These are phyloP conservation scores for Amazona vittata DNA, from an alignment of 2,113 vertebrate genomes.

Conservation along the genomic window DNA sequence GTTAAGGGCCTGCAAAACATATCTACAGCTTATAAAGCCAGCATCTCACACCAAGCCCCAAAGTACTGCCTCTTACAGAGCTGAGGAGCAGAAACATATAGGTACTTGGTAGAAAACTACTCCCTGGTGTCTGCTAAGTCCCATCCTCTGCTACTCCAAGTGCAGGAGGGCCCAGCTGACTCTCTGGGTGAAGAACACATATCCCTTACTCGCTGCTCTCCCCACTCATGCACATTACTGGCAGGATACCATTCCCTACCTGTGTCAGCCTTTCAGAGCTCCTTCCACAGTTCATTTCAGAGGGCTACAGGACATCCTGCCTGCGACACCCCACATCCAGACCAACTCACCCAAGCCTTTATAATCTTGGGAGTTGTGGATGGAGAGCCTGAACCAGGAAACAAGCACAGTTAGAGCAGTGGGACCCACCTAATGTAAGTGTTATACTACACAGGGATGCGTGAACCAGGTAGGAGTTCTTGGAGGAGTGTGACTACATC, in stretches of 20 bases:
- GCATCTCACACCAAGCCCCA: neutral
- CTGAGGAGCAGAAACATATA: neutral
- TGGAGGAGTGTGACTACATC: accelerated
- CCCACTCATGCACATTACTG: accelerated
- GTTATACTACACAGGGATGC: neutral
- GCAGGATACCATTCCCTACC: neutral
- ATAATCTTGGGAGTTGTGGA: neutral
- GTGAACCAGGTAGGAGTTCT: neutral
- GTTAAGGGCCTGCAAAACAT: neutral
- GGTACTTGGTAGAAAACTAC: neutral
- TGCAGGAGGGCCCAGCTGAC: neutral
- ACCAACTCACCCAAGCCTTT: neutral
- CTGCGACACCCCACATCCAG: accelerated
- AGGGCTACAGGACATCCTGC: neutral
- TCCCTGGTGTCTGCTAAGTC: neutral
- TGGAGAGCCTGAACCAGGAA: neutral
- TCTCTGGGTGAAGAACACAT: accelerated
- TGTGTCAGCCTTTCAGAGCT: neutral
- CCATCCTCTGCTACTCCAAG: neutral
- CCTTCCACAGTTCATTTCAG: neutral
- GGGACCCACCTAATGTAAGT: neutral
- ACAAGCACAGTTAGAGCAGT: neutral
- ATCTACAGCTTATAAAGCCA: neutral
- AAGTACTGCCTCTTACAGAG: neutral
- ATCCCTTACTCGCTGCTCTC: neutral